phyloP scores from a whole-genome alignment of 2,113 vertebrate genomes.

The Notarius quadriscutis region DNA sequence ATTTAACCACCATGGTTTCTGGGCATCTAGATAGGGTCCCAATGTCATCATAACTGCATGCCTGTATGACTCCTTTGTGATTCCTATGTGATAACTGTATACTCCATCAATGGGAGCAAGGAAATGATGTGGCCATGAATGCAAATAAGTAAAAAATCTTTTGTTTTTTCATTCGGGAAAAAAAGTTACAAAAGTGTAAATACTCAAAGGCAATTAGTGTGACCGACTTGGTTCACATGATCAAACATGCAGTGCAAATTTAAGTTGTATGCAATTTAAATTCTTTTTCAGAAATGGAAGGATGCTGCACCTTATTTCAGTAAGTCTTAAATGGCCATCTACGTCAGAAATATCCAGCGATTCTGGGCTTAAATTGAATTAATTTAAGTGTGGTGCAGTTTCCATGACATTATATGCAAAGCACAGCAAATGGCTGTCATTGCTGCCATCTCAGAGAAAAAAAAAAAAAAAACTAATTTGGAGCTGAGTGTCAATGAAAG shows the following conservation, averaged over 20 bases:
- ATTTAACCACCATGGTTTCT: not conserved
- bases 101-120: not conserved
- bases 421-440: not conserved
- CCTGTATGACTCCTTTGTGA: too few species aligned
- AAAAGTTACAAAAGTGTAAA: not conserved
- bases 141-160: not conserved
- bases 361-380: not conserved
- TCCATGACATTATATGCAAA: not conserved
- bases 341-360: not conserved
- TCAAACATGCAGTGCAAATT: not conserved
- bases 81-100: not conserved
- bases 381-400: not conserved
- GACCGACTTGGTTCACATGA: not conserved
- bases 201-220: not conserved
- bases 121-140: not conserved
- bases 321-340: not conserved
- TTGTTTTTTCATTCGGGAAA: not conserved
- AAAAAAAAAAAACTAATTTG: not conserved
- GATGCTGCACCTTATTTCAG: not conserved
- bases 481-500: not conserved
- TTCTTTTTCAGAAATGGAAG: not conserved
- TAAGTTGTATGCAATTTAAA: not conserved
- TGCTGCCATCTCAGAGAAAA: not conserved
- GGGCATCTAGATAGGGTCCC: not conserved
- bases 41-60: too few species aligned